These are phyloP conservation scores for Augochlora pura DNA, from an alignment of 1,140 invertebrate species.

Conservation along the genomic window DNA sequence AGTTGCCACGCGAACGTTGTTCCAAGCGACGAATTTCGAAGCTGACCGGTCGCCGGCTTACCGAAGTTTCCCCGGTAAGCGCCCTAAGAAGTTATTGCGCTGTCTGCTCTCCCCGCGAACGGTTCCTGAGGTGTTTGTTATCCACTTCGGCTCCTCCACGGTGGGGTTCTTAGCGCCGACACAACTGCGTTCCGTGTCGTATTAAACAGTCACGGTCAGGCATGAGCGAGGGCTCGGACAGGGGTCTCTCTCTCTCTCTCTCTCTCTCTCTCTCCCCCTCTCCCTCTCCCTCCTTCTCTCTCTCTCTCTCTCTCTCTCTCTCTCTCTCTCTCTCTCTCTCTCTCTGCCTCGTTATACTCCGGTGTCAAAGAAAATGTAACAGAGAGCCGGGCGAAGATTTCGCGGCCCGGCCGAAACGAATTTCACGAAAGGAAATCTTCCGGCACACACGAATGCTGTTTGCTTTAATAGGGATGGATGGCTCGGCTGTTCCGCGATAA, in stretches of 20 bases:
- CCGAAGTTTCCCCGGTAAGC: background rate
- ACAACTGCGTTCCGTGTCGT: background rate
- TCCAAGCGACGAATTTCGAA: background rate
- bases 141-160: conserved; percentile 5
- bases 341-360: no score
- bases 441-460: conserved; percentile 11
- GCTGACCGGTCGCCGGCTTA: background rate
- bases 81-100: background rate
- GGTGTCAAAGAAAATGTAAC: conserved; percentile 8
- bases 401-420: background rate
- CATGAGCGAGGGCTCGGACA: background rate
- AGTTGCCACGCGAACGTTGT: no score
- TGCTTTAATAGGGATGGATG: conserved; percentile 50
- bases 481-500: conserved; percentile 42
- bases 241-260: no score
- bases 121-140: conserved; percentile 1
- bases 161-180: background rate
- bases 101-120: background rate
- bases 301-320: no score
- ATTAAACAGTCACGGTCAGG: background rate
- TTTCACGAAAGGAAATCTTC: background rate
- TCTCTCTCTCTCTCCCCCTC: no score
- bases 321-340: no score
- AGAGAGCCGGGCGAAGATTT: background rate
- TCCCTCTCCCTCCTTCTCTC: no score